Conservation (phyloP, 2,888 invertebrate genomes). For the Eupithecia dodoneata region DNA sequence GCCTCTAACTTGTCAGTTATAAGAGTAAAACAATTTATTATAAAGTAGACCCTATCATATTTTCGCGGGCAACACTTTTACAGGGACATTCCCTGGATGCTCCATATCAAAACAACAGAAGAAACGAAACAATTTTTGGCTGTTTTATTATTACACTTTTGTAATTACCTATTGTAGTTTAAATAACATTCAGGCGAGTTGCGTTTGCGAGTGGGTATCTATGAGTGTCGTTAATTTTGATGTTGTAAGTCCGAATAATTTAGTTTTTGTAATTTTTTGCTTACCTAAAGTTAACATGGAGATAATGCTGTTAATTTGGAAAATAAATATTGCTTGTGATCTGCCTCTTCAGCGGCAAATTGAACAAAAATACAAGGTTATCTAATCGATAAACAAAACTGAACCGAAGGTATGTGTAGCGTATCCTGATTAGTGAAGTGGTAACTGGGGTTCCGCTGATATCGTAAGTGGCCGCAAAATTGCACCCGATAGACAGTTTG, state of each 20-base stretch:
- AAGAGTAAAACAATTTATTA: neutral
- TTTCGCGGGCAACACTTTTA: neutral
- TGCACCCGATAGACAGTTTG: slow-evolving; percentile 22
- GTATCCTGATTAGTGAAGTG: slow-evolving; percentile 40
- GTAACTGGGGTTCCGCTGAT: slow-evolving; percentile 31
- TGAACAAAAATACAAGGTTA: slow-evolving; percentile 17
- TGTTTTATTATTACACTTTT: neutral
- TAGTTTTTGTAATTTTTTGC: neutral
- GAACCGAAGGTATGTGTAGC: slow-evolving; percentile 28
- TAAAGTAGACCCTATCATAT: neutral
- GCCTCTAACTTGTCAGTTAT: neutral
- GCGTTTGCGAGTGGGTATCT: neutral
- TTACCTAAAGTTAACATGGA: neutral
- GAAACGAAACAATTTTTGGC: neutral
- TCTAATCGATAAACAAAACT: slow-evolving; percentile 19
- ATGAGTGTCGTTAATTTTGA: slow-evolving; percentile 9
- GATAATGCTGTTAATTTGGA: slow-evolving; percentile 17
- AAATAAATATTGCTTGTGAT: slow-evolving; percentile 9
- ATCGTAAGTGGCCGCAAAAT: slow-evolving; percentile 22
- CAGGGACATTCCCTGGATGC: neutral
- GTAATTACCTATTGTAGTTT: neutral
- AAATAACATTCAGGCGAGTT: neutral
- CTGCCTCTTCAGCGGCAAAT: slow-evolving; percentile 19
- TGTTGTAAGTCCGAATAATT: neutral
- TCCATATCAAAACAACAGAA: slow-evolving; percentile 1